These are phyloP conservation scores for Carposina sasakii DNA, from an alignment of 1,140 invertebrate genomes.

Conservation along the genomic window DNA sequence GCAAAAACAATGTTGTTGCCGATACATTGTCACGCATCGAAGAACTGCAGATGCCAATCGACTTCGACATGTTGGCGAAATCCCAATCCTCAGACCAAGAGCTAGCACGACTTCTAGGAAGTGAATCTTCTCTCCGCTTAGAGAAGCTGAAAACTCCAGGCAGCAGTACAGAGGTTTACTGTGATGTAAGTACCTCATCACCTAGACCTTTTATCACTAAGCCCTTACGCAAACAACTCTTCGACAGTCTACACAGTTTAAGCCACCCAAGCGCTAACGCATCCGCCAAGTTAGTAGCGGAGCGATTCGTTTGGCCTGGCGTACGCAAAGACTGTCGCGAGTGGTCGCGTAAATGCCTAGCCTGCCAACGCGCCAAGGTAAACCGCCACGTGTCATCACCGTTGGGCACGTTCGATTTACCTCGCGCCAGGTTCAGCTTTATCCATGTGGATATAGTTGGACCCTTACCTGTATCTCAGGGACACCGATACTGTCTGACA, in stretches of 20 bases:
- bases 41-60: not conserved
- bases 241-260: slow-evolving; percentile 28
- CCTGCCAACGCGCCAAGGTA: slow-evolving; percentile 18
- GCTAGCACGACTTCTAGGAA: not conserved
- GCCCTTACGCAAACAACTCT: slow-evolving; percentile 18
- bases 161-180: not conserved
- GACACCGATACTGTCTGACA: slow-evolving; percentile 31
- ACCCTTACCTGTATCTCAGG: slow-evolving; percentile 23
- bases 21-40: slow-evolving; percentile 20
- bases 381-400: slow-evolving; percentile 26
- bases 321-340: not conserved
- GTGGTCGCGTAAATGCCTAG: not conserved
- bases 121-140: not conserved
- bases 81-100: slow-evolving; percentile 3
- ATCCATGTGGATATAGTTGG: slow-evolving; percentile 45
- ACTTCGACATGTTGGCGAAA: not conserved
- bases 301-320: not conserved
- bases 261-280: not conserved
- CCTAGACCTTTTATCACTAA: slow-evolving; percentile 11
- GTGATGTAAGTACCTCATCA: not conserved
- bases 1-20: slow-evolving; percentile 40
- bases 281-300: not conserved
- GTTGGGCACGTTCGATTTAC: slow-evolving; percentile 18
- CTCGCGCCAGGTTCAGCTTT: slow-evolving; percentile 20
- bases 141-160: not conserved